Base-by-base conservation (phyloP, 30 jellyfish, hydroid and myxozoan genomes). In the Aurelia aurita complex sp. Pacific region DNA sequence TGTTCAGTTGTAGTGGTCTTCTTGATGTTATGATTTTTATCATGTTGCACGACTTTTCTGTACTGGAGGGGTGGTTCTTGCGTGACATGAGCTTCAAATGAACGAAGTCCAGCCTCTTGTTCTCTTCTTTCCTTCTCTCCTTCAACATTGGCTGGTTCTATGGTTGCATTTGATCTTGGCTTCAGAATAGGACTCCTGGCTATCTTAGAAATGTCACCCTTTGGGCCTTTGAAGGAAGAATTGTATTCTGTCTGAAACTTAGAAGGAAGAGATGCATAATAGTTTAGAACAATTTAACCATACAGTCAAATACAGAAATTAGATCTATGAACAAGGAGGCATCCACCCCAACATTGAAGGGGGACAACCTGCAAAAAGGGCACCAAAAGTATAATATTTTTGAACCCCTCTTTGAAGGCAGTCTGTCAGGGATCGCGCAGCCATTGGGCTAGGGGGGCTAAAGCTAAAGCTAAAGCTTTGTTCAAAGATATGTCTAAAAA, bases 191-290 rank as follows among this genome's bases (percentile, higher is more conserved):
- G 96, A 36, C 96, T 86, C 60, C 66, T 77, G 17, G 73, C 83
- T 40, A 46, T 18, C 13, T 51, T 64, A 6, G 76, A 57, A 11
- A 35, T 72, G 11, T 53, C 81, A 38, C n/a, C 35, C 32, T 57
- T 51, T 17, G 61, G 78, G 50, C 73, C 90, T 82, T 77, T 86
- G 74, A 76, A 86, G 13, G 88, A 74, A 42, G 96, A 86, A 62
- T 42, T 67, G 51, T 86, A 86, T 76, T 86, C 96, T 19, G 96
- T 86, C 84, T 86, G 85, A 86, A 86, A 86, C 96, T 86, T 6
- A 46, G 14, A 46, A 6, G 1, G 57, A 46, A 46, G 57, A 46
- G 14, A 46, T 0, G 2, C 57, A 46, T 7, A 46, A 46, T 7
- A 46, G 15, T 46, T 46, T 6, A 46, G 57, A 9, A 46, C 12